phyloP scores from a whole-genome alignment of 2,888 invertebrate genomes.

The Lottia gigantea region DNA sequence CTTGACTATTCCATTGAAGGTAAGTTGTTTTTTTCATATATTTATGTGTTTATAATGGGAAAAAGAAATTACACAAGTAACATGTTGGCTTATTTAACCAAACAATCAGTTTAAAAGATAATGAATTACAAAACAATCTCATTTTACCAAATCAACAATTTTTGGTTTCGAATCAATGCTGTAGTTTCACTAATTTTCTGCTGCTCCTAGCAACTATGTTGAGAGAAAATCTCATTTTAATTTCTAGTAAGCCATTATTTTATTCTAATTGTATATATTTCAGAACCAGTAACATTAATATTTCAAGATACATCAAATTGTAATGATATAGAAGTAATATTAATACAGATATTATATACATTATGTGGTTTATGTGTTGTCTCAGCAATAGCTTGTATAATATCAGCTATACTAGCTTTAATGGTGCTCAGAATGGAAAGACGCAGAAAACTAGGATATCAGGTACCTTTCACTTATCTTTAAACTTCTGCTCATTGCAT shows the following conservation, averaged over 20 bases:
- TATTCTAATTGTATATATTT: background rate
- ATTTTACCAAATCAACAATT: no score
- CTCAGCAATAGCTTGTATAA: slow-evolving; percentile 39
- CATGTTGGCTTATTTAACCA: no score
- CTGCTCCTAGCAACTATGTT: no score
- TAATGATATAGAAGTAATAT: slow-evolving; percentile 28
- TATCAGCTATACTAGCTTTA: slow-evolving; percentile 42
- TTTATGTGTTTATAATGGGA: background rate
- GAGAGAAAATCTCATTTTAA: no score
- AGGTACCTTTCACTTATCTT: slow-evolving; percentile 28
- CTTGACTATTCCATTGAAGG: slow-evolving; percentile 35
- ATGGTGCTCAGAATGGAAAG: slow-evolving; percentile 48
- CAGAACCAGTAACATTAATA: slow-evolving; percentile 25
- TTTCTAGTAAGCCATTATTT: no score
- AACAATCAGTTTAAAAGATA: no score
- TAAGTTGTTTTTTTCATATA: slow-evolving; percentile 16
- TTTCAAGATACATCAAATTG: slow-evolving; percentile 37
- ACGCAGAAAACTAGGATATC: slow-evolving; percentile 32
- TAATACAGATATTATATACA: slow-evolving; percentile 42
- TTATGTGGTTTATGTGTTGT: slow-evolving; percentile 42
- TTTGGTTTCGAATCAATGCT: no score
- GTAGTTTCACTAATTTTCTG: no score
- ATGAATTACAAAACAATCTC: no score
- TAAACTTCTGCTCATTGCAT: no score
- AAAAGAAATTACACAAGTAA: no score